Evolutionary conservation across 1,140 invertebrate genomes (phyloP), one percentile per base, ranked within the genome.

Genomic region (Anastrepha ludens): DNA sequence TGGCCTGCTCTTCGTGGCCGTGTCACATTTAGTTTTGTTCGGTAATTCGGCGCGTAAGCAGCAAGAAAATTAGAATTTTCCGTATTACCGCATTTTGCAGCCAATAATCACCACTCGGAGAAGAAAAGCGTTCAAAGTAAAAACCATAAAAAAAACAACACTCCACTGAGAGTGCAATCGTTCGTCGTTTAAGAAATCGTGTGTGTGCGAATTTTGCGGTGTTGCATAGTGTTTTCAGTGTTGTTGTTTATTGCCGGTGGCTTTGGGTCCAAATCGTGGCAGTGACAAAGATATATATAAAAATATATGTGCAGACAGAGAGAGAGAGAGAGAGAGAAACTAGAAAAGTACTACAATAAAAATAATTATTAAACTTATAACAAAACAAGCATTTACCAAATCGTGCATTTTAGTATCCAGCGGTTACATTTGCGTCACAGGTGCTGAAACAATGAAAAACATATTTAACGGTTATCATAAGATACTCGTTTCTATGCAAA

Each of bases 21-120:
- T 90, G 90, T 90, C 64, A 89, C 90, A 90, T 91, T 88, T 92
- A 92, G 91, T 91, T 92, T 91, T 89, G 91, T 91, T 92, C 91
- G 91, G 91, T 90, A 91, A 92, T 91, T 92, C 91, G 91, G 92
- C 90, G 91, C 90, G 89, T 90, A 91, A 91, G 90, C 90, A 90
- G 87, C 87, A 88, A 88, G 81, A 86, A 88, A 58, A 88, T 65
- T 59, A 65, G 74, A 70, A 86, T 86, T 86, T 86, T 86, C 59
- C 88, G 91, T 89, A 90, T 90, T 89, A 89, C 87, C 90, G 90
- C 90, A 90, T 90, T 81, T 55, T 81, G 47, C 74, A 81, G 47
- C 17, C 74, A 81, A 81, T 81, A 81, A 81, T 58, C 44, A 47
- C 74, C 74, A 81, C 6, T 20, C 74, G 74, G 64, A 5, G 64